Evolutionary conservation across 1,140 invertebrate species (phyloP), one percentile per base, ranked within the genome.

Genomic region (Sitophilus oryzae): DNA sequence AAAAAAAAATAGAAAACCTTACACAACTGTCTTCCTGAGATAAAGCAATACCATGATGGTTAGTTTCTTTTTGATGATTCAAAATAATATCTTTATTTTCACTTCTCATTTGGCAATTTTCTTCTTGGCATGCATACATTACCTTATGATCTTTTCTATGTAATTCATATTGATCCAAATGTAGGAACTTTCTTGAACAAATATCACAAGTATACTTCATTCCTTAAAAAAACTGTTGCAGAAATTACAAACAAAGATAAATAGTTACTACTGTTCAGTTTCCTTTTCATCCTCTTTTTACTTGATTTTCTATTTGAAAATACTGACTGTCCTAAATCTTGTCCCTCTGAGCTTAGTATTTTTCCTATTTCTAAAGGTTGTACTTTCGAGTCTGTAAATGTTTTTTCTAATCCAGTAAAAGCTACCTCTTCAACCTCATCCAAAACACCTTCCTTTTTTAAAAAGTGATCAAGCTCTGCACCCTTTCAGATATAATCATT

Each of bases 381-480:
- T 14, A 5, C 14, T 20, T 45, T 40, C 34, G 22, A 10, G 8
- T 22, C 10, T 18, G 19, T 20, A 42, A 23, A 43, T 14, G 2
- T 30, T 47, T 54, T 30, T 51, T 37, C 10, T 36, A 35, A 18
- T 50, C 40, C 8, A 41, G 25, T 6, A 30, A 11, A 11, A 5
- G 5, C 46, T 25, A 43, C 37, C 49, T 73, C 67, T 20, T 69
- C 66, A 21, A 75, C 74, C 22, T 78, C 82, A 60, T 84, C 83
- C 46, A 80, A 82, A 2, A 86, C 79, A 20, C 84, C 84, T 71
- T 84, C 82, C 64, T 86, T 82, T 61, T 79, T 78, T 50, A 86
- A 82, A 60, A 88, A 83, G 62, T 79, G 75, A 63, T 86, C 83
- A 37, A 88, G 69, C 73, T 88, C 85, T 71, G 84, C 84, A 0